Evolutionary conservation across 2,113 vertebrate species (phyloP).

Genomic region (Columbina picui): DNA sequence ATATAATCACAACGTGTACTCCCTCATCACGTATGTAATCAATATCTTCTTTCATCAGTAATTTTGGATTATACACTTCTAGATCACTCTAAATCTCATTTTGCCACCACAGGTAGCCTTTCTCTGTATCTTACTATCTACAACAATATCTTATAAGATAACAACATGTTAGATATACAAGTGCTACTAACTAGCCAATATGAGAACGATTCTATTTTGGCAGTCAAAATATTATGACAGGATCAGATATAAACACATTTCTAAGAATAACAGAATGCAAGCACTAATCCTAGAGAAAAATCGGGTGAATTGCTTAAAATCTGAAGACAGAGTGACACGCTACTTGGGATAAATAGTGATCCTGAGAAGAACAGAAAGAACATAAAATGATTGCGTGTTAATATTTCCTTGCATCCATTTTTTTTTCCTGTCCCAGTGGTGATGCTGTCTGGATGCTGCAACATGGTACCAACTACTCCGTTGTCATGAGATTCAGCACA

Average conservation of each 20-base stretch:
- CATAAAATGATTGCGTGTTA: neutral
- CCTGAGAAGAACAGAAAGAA: neutral
- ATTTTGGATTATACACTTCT: neutral
- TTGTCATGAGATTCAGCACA: neutral
- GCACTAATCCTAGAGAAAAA: neutral
- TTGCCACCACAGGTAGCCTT: neutral
- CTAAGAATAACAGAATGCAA: neutral
- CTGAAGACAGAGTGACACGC: neutral
- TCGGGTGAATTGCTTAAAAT: neutral
- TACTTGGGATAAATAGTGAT: neutral
- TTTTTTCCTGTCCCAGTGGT: neutral
- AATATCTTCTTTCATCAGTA: neutral
- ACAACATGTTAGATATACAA: neutral
- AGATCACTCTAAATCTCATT: neutral
- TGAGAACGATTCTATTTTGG: neutral
- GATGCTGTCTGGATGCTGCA: neutral
- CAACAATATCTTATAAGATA: neutral
- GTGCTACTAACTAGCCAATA: neutral
- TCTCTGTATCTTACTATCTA: neutral
- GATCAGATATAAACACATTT: neutral
- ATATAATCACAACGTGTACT: neutral
- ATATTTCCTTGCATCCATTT: neutral
- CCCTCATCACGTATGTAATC: neutral
- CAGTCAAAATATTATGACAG: neutral
- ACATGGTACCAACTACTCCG: fast-evolving